Evolutionary conservation across 2,888 invertebrate species (phyloP).

Genomic region (Acheta domesticus): DNA sequence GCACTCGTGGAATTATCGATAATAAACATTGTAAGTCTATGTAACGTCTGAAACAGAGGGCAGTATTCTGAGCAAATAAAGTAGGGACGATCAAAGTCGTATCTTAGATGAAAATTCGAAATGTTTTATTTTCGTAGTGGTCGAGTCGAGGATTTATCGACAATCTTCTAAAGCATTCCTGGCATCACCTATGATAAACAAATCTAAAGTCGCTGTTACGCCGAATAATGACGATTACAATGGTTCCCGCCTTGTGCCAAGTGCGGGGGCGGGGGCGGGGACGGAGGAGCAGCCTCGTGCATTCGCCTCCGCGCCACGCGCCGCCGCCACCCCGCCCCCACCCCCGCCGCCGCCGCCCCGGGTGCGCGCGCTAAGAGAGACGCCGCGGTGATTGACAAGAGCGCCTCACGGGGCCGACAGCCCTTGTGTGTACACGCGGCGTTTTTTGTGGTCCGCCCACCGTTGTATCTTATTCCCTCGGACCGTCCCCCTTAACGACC

Average conservation of each 20-base stretch:
- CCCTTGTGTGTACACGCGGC: neutral
- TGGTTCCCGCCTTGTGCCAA: neutral
- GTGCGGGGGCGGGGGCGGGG: neutral
- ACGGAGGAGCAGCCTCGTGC: neutral
- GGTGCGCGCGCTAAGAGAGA: neutral
- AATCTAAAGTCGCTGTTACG: too few relatives aligned
- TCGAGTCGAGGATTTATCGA: too few relatives aligned
- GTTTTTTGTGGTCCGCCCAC: neutral
- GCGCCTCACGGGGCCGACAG: conserved; percentile 24
- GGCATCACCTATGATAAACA: too few relatives aligned
- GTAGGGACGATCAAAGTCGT: too few relatives aligned
- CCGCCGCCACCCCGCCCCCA: neutral
- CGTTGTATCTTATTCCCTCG: conserved; percentile 30
- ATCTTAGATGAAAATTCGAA: too few relatives aligned
- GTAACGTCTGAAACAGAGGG: too few relatives aligned
- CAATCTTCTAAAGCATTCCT: too few relatives aligned
- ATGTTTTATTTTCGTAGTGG: too few relatives aligned
- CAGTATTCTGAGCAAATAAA: too few relatives aligned
- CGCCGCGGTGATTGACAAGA: conserved; percentile 27
- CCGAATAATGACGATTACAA: neutral
- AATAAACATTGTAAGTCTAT: too few relatives aligned
- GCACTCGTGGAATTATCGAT: too few relatives aligned
- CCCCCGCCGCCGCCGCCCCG: neutral
- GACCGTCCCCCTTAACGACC: conserved; percentile 28
- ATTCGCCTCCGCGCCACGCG: neutral